Base-by-base conservation (phyloP, 1,140 invertebrate genomes). In the Atta cephalotes region DNA sequence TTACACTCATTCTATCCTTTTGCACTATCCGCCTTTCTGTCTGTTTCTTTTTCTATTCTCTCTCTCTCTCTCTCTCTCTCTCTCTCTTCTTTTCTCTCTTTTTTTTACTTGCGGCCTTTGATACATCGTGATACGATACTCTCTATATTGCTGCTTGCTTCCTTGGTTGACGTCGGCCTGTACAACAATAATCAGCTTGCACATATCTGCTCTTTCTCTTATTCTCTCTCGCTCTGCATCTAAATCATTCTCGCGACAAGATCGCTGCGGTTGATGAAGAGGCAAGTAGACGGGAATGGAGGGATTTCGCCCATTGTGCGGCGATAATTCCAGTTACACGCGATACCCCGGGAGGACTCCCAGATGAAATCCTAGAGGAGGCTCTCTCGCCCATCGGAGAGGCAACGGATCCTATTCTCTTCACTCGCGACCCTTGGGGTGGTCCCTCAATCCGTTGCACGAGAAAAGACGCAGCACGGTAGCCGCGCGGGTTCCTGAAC, bases 301-400 rank as follows among this genome's bases (percentile, higher is more conserved):
- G 39, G 80, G 80, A 84, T 84, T 90, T 77, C 87, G 82, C 76
- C 91, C 87, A 93, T 93, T 93, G 93, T 93, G 88, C 88, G 82
- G 81, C 89, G 91, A 93, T 93, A 92, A 93, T 93, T 93, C 93
- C 91, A 90, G 89, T 92, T 90, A 89, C 92, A 89, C 86, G 90
- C 86, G 91, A 92, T 93, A 92, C 72, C 85, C 76, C 65, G 66
- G 39, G 80, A 81, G 65, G 63, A 56, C 81, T 76, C 39, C 72
- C 85, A 66, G 70, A 85, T 93, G 92, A 93, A 93, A 93, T 93
- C 91, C 92, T 93, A 93, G 92, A 91, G 86, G 92, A 89, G 86
- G 39, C 7, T 45, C 80, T 62, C 56, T 60, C 9, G 39, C 56
- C 56, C 28, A 49, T 87, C 60, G 58, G 60, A 51, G 84, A 39